Base-by-base conservation (phyloP, 2,797 vertebrate genomes). In the Anniella stebbinsi region DNA sequence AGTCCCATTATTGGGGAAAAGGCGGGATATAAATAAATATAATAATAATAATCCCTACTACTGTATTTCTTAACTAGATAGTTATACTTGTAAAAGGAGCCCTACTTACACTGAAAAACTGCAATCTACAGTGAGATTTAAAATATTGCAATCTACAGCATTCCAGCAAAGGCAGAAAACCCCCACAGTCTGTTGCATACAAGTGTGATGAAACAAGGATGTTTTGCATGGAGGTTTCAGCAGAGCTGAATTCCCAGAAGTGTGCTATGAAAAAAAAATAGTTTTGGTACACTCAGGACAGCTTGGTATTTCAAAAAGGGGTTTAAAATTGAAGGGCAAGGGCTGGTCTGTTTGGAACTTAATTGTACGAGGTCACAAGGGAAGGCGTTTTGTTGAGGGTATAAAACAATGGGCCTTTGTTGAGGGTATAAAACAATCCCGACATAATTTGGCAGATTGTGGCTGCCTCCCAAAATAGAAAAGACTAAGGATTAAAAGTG, bases 381-480 rank as follows among this genome's bases (percentile, higher is more conserved):
- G 80, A 91, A 89, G 25, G 88, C 86, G 90, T 23, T 85, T 70
- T 10, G 0, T 92, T 84, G 4, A 0, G 13, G 2, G 4, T 41
- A 18, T 70, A 77, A 60, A 91, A 89, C 84, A 87, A 93, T 77
- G 88, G 93, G 57, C 84, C 87, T 93, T 93, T 95, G 89, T 92
- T 84, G 4, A 0, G 13, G 2, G 4, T 41, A 18, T 70, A 77
- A 60, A 91, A 89, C 84, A 87, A 92, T 73, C 77, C 77, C 48
- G 63, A 36, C n/a, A 85, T 17, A 72, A 28, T 1, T 36, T 18
- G n/a, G 60, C 0, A 30, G 75, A 6, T 76, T 66, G 1, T 45
- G 48, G 33, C 41, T 48, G 75, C 2, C 54, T 77, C 90, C 83
- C 80, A 60, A 72, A 69, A 51, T 0, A 2, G 72, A 1, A 0